A percentile compares a stretch with the other conserved stretches of the same genome.
These are phyloP conservation scores for Diarsia rubi DNA, from an alignment of 2,888 invertebrate genomes.

Conservation along the genomic window DNA sequence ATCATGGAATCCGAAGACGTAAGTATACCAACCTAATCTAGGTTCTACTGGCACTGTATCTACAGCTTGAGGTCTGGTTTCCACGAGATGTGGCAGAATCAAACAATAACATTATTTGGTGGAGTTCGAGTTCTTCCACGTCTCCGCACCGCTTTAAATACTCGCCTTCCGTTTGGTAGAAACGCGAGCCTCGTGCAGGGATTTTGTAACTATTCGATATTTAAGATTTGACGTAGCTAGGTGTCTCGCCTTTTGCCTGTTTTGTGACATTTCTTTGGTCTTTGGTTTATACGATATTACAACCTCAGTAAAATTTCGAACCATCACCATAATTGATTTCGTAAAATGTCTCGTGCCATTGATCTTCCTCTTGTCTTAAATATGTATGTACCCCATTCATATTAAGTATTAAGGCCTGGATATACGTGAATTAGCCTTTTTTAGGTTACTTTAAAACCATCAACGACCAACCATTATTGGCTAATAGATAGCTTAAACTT, in stretches of 20 bases:
- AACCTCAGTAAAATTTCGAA: not conserved
- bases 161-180: not conserved
- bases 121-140: not conserved
- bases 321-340: not conserved
- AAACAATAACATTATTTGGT: not conserved
- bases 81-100: not conserved
- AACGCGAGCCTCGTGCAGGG: not conserved
- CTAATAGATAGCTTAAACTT: not conserved
- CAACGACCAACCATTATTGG: no score
- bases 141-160: not conserved
- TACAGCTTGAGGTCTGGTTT: not conserved
- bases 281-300: not conserved
- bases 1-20: conserved; percentile 97
- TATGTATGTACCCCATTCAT: not conserved
- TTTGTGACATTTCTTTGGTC: not conserved
- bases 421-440: no score
- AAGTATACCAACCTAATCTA: conserved; percentile 72
- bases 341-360: not conserved
- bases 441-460: no score
- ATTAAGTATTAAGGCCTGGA: no score
- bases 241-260: not conserved
- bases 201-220: not conserved
- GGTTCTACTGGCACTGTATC: not conserved
- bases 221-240: not conserved
- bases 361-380: not conserved